phyloP scores from a whole-genome alignment of 2,888 invertebrate genomes.

The Drosophila paramelanica region DNA sequence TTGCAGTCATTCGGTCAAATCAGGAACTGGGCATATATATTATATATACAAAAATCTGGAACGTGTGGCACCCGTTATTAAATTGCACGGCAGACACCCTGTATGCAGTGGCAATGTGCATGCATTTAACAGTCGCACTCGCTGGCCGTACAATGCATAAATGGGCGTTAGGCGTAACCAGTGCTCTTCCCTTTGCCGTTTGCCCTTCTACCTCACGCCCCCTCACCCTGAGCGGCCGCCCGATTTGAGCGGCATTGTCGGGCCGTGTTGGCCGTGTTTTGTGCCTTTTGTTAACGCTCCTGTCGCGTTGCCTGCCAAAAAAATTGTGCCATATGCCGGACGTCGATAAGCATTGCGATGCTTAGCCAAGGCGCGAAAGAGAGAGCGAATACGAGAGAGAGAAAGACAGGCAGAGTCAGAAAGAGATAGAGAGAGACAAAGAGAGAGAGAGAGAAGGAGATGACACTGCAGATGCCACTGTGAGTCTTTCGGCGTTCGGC shows the following conservation, averaged over 20 bases:
- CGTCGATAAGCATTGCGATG: slow-evolving; percentile 64
- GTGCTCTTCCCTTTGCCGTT: neutral
- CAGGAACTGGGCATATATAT: no score
- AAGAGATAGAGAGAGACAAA: slow-evolving; percentile 1
- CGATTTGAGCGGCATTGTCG: slow-evolving; percentile 52
- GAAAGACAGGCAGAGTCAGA: slow-evolving; percentile 1
- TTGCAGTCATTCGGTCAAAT: no score
- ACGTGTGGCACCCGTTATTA: neutral
- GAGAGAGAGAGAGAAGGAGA: slow-evolving; percentile 1
- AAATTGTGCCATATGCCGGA: slow-evolving; percentile 79
- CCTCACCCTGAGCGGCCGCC: slow-evolving; percentile 9
- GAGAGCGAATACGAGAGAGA: slow-evolving; percentile 1
- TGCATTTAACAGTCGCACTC: slow-evolving; percentile 64
- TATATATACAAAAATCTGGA: no score
- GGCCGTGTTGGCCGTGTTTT: slow-evolving; percentile 64
- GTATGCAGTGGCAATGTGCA: slow-evolving; percentile 55
- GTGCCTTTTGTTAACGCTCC: slow-evolving; percentile 67
- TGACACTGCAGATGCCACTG: neutral
- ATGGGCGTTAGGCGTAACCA: slow-evolving; percentile 9
- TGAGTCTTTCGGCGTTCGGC: no score
- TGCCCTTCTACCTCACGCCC: neutral
- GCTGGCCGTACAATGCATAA: slow-evolving; percentile 34
- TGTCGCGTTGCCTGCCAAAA: slow-evolving; percentile 50
- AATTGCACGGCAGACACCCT: slow-evolving; percentile 45
- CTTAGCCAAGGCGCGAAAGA: slow-evolving; percentile 29